Base-by-base conservation (phyloP, 1,140 invertebrate genomes). In the Psilanteris sp. region DNA sequence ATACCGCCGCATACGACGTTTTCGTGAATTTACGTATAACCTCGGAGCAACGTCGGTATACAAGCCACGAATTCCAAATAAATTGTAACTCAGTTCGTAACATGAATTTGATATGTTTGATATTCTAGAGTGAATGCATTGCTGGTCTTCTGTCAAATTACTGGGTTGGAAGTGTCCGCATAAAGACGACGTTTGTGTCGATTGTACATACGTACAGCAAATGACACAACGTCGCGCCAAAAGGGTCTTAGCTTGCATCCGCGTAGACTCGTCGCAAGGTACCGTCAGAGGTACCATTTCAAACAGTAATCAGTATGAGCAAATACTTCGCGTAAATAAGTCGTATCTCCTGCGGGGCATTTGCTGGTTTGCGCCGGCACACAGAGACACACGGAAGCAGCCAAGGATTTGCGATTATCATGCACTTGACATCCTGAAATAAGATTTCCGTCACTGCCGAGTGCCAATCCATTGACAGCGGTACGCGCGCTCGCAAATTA, bases 311-410 rank as follows among this genome's bases (percentile, higher is more conserved):
- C 61, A 66, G 22, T 34, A 24, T 29, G 29, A 54, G 48, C 39
- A 66, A 66, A 66, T 48, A 66, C 61, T 7, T 29, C 61, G 48
- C 61, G 61, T 64, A 64, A 64, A 64, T 64, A 64, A 52, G 46
- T 52, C 46, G 44, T 43, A 43, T 64, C 46, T 52, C 37, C 46
- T 64, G 59, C 29, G 34, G 59, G 59, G 59, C 59, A 52, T 64
- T 52, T 22, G 46, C 34, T 34, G 59, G 26, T 52, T 52, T 41
- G 24, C 46, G 55, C n/a, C 16, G 27, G 36, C 14, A 50, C 20
- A 32, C 16, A 24, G 32, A 37, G 9, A 20, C 22, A 24, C 29
- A 46, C 15, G 3, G 18, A 26, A 26, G 39, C 32, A 36, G 16
- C 24, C 31, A 36, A 57, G 31, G 13, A 59, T 44, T 61, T 27